Conservation (phyloP, 1,140 invertebrate species). For the Drosophila pallidifrons region DNA sequence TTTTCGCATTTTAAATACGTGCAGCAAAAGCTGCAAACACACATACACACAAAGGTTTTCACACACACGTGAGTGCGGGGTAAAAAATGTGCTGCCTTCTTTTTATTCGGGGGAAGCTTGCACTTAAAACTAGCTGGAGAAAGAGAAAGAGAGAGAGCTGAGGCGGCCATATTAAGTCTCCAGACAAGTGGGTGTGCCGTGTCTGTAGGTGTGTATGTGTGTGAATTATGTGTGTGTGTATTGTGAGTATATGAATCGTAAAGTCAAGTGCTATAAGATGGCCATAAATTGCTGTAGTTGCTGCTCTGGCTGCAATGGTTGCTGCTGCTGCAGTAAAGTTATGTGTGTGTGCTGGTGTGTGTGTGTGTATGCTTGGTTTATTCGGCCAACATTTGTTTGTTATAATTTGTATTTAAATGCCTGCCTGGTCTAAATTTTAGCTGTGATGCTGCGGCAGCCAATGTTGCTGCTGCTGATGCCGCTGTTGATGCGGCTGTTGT, state of each 20-base stretch:
- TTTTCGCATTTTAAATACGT: conserved; percentile 68
- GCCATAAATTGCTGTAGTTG: conserved; percentile 56
- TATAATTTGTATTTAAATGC: conserved; percentile 81
- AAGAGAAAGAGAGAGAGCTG: conserved; percentile 5
- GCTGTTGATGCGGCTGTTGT: conserved; percentile 21
- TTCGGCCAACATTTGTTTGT: conserved; percentile 49
- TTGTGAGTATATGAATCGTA: conserved; percentile 30
- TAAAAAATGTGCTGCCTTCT: conserved; percentile 15
- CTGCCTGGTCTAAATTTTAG: conserved; percentile 58
- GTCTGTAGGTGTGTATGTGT: conserved; percentile 23
- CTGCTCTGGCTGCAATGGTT: not conserved
- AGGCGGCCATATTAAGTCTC: conserved; percentile 21
- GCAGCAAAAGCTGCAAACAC: conserved; percentile 38
- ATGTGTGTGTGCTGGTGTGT: not conserved
- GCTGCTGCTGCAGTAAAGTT: not conserved
- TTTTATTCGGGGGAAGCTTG: conserved; percentile 37
- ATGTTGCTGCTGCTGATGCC: conserved; percentile 44
- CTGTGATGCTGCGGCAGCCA: conserved; percentile 41
- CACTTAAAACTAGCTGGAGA: conserved; percentile 60
- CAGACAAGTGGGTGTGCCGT: not conserved
- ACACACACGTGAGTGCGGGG: conserved; percentile 6
- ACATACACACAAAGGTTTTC: conserved; percentile 13
- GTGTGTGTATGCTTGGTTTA: conserved; percentile 7
- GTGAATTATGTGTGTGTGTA: conserved; percentile 15
- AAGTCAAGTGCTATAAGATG: conserved; percentile 54